Evolutionary conservation across 2,888 invertebrate species (phyloP).

Genomic region (Nebria salina): DNA sequence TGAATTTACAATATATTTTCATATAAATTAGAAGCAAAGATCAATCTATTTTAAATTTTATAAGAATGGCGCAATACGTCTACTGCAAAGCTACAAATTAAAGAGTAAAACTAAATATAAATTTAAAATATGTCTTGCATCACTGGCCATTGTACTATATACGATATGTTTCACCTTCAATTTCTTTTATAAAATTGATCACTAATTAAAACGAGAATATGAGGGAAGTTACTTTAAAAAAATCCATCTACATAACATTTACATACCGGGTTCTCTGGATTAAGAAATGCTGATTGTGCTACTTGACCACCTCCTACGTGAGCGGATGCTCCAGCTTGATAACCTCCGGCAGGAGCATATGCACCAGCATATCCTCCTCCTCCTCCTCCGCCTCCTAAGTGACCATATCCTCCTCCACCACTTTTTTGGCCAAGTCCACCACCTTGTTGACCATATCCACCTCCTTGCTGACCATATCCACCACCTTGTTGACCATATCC

Average conservation of each 20-base stretch:
- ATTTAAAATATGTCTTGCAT: too few species aligned
- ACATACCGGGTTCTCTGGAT: slow-evolving; percentile 71
- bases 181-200: too few species aligned
- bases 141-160: too few species aligned
- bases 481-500: slow-evolving; percentile 23
- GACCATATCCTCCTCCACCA: slow-evolving; percentile 44
- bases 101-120: too few species aligned
- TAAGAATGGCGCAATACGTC: too few species aligned
- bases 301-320: slow-evolving; percentile 66
- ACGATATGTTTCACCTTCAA: too few species aligned
- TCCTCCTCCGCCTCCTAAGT: slow-evolving; percentile 12
- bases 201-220: too few species aligned
- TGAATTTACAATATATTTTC: too few species aligned
- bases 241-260: not conserved
- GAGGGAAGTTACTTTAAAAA: too few species aligned
- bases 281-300: slow-evolving; percentile 69
- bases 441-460: not conserved
- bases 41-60: too few species aligned
- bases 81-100: too few species aligned
- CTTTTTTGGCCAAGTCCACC: slow-evolving; percentile 33
- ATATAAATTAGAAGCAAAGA: too few species aligned
- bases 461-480: slow-evolving; percentile 16
- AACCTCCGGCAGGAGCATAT: slow-evolving; percentile 48
- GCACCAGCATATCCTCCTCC: slow-evolving; percentile 27
- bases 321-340: slow-evolving; percentile 66